Evolutionary conservation across 2,113 vertebrate genomes (phyloP), one percentile per base, ranked within the genome.

Genomic region (Rhynchomys soricoides): DNA sequence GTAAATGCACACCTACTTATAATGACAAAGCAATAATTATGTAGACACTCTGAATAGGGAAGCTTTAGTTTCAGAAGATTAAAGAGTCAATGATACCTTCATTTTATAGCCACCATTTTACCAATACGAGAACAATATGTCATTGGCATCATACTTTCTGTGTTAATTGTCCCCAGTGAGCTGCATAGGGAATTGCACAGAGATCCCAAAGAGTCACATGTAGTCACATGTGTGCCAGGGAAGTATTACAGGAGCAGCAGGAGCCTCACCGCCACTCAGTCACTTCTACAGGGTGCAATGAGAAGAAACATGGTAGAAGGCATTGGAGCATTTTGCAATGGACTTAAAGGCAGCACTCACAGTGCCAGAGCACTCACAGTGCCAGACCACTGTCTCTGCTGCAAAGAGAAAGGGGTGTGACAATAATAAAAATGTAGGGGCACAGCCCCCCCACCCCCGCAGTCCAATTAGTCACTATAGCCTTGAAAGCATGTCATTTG

Each of bases 61-160:
- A 96, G 86, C 34, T 75, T 87, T 87, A 12, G 21, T 95, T 96
- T 93, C 87, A 87, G 96, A 94, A 93, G 73, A 89, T 29, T 91
- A 59, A 86, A 70, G 86, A 57, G 52, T 79, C 64, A 92, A 57
- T 75, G 92, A 90, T n/a, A 87, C n/a, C n/a, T 86, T 96, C 55
- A 88, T 95, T 94, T 89, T 83, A 70, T 19, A 48, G 68, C 75
- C 78, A 74, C 79, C 52, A 16, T 90, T 89, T 88, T 79, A 85
- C 50, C 81, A 34, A 45, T 59, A 10, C 4, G 45, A 95, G 43
- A 50, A 96, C 86, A 96, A 86, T 21, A 48, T 55, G 9, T 93
- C 74, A 71, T 29, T 55, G 74, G 52, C 64, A 64, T 29, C 31
- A 11, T 31, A 8, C 26, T 86, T 86, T 90, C 17, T 57, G 17